These are phyloP conservation scores for Meandrina meandrites DNA, from an alignment of 92 coral and sea anemone species.

Conservation along the genomic window DNA sequence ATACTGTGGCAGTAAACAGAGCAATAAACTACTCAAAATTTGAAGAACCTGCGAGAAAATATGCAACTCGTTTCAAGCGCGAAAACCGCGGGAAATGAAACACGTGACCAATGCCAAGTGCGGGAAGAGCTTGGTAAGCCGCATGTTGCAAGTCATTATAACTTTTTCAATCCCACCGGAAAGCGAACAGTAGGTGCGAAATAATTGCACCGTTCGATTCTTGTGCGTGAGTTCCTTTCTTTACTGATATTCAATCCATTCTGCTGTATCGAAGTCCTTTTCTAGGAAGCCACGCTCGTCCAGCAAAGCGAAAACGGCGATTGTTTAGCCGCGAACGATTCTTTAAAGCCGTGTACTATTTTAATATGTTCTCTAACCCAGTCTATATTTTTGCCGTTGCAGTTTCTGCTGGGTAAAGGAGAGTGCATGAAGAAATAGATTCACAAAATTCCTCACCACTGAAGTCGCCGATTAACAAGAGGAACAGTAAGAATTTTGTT, in stretches of 20 bases:
- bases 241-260: too few relatives aligned
- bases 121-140: too few relatives aligned
- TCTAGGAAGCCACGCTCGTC: neutral
- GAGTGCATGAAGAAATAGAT: neutral
- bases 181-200: neutral
- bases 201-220: too few relatives aligned
- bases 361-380: neutral
- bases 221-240: neutral
- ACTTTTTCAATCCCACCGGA: neutral
- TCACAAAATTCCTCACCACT: neutral
- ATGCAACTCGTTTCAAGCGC: neutral
- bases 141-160: neutral
- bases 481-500: neutral
- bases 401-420: neutral
- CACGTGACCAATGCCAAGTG: neutral
- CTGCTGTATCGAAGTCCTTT: neutral
- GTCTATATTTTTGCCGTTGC: neutral
- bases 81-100: too few relatives aligned
- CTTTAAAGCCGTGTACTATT: too few relatives aligned
- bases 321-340: too few relatives aligned
- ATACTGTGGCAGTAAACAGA: neutral
- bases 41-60: neutral
- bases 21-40: neutral
- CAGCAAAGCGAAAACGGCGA: neutral
- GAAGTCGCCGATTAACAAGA: neutral